Percentiles rank a stretch among this genome's conserved stretches.
phyloP scores from a whole-genome alignment of 2,888 invertebrate genomes.

The Pristionchus arcanus region DNA sequence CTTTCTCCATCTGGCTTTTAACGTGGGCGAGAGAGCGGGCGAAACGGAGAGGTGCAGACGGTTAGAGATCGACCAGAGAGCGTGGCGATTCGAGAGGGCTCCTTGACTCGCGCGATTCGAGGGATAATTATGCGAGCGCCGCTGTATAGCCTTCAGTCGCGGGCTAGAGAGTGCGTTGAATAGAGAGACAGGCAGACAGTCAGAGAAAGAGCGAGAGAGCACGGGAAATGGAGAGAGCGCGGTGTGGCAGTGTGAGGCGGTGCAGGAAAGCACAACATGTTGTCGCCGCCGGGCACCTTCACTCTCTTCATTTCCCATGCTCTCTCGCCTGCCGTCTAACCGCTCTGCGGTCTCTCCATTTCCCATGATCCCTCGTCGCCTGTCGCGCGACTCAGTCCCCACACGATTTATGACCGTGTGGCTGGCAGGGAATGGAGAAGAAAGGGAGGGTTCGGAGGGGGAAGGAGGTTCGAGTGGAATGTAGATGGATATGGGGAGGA shows the following conservation, averaged over 20 bases:
- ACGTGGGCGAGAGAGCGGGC: background rate
- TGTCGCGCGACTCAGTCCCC: conserved; percentile 24
- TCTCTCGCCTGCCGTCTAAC: background rate
- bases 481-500: background rate
- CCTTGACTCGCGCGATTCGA: background rate
- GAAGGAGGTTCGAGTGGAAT: background rate
- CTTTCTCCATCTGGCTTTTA: conserved; percentile 25
- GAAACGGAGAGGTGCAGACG: background rate
- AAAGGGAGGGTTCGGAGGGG: background rate
- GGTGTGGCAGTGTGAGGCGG: background rate
- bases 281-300: conserved; percentile 41
- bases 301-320: background rate
- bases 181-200: background rate
- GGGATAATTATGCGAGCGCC: conserved; percentile 28
- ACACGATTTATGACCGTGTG: conserved; percentile 24
- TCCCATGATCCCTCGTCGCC: background rate
- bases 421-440: background rate
- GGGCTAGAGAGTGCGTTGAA: background rate
- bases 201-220: background rate
- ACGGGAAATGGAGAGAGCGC: background rate
- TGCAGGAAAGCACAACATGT: background rate
- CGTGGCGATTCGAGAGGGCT: conserved; percentile 6
- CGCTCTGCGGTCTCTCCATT: background rate
- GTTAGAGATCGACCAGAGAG: background rate
- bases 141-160: conserved; percentile 19